These are phyloP conservation scores for Sitta europaea DNA, from an alignment of 2,113 vertebrate genomes.

Conservation along the genomic window DNA sequence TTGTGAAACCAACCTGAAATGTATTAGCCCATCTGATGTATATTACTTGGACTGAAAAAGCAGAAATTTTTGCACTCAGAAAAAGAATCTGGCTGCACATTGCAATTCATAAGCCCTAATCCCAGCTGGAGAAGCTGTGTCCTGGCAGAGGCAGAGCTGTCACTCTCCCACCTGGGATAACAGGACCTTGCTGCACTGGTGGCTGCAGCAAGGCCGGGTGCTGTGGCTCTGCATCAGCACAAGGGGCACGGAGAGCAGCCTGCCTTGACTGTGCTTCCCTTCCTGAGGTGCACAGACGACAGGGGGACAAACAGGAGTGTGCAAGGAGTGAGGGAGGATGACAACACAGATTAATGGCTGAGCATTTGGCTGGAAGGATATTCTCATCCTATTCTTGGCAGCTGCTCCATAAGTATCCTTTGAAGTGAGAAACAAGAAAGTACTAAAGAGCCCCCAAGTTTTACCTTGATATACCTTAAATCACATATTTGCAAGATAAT, in stretches of 20 bases:
- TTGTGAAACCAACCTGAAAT: not conserved
- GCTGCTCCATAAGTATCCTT: not conserved
- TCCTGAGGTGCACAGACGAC: not conserved
- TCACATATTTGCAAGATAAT: not conserved
- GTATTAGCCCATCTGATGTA: not conserved
- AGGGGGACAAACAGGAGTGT: not conserved
- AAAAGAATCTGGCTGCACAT: not conserved
- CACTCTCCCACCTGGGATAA: not conserved
- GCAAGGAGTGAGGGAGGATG: not conserved
- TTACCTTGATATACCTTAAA: not conserved
- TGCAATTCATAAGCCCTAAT: not conserved
- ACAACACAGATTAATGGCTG: accelerated
- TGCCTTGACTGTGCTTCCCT: not conserved
- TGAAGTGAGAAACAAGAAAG: not conserved
- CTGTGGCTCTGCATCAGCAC: not conserved
- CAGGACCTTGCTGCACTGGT: not conserved
- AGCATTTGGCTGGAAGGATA: not conserved
- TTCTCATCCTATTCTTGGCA: not conserved
- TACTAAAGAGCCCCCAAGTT: not conserved
- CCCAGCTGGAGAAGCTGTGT: not conserved
- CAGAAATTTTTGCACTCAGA: not conserved
- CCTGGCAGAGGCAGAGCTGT: accelerated
- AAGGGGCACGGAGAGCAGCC: not conserved
- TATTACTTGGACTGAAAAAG: not conserved
- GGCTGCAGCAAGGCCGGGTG: not conserved